A percentile compares a stretch with the other conserved stretches of the same genome.
These are phyloP conservation scores for Mycogona germanica DNA, from an alignment of 2,888 invertebrate genomes.

Conservation along the genomic window DNA sequence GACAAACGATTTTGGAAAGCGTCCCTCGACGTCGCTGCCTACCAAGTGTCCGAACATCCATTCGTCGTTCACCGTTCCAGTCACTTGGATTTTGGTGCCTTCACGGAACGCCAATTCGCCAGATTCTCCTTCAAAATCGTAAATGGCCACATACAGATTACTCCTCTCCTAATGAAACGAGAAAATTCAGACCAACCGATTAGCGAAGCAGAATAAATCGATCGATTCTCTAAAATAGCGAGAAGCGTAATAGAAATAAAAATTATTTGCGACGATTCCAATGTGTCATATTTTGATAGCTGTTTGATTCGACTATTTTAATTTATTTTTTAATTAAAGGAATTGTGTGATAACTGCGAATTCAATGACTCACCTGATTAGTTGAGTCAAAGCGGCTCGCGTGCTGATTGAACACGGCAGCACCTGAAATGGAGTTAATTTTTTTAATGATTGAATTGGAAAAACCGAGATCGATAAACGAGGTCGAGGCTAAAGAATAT, in stretches of 20 bases:
- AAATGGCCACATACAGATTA: constrained; percentile 10
- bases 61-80: constrained; percentile 10
- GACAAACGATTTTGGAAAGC: constrained; percentile 18
- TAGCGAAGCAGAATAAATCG: background rate
- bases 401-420: no score
- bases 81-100: constrained; percentile 14
- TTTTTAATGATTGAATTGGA: no score
- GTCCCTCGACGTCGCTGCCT: constrained; percentile 7
- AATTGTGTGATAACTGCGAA: no score
- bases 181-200: background rate
- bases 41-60: constrained; percentile 14
- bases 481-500: background rate
- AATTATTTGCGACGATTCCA: no score
- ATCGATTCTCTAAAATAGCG: background rate
- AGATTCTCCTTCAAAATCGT: constrained; percentile 15
- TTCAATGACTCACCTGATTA: no score
- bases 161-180: background rate
- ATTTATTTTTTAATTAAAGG: background rate
- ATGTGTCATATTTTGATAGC: no score
- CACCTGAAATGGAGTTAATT: no score
- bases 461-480: no score
- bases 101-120: constrained; percentile 18
- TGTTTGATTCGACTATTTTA: no score
- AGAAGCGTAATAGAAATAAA: no score
- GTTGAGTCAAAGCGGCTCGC: no score